phyloP scores from a whole-genome alignment of 1,140 invertebrate species.

The Saccostrea cuccullata region DNA sequence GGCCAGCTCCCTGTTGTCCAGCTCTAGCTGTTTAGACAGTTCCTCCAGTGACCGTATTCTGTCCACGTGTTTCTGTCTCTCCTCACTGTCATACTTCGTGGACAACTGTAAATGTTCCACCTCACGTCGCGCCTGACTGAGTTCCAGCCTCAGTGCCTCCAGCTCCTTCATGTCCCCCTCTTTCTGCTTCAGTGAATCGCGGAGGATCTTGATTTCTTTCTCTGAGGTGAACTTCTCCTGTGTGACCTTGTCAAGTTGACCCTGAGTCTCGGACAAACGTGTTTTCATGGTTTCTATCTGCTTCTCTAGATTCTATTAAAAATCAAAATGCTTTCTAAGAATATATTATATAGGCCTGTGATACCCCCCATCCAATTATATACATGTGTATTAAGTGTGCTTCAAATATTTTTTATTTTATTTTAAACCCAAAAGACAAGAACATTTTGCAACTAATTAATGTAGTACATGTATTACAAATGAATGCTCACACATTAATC shows the following conservation, averaged over 20 bases:
- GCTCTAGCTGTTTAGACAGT: conserved; percentile 67
- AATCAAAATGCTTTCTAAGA: not conserved
- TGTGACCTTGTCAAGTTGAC: conserved; percentile 36
- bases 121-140: conserved; percentile 59
- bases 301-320: conserved; percentile 63
- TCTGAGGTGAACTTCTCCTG: conserved; percentile 49
- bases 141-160: conserved; percentile 62
- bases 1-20: conserved; percentile 72
- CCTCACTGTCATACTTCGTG: conserved; percentile 65
- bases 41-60: conserved; percentile 67
- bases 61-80: conserved; percentile 67
- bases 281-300: conserved; percentile 62
- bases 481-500: too few species aligned
- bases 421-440: too few species aligned
- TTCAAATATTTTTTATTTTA: too few species aligned
- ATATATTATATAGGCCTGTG: too few species aligned
- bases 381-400: too few species aligned
- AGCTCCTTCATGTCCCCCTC: conserved; percentile 49
- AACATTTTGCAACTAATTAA: too few species aligned
- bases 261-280: conserved; percentile 57
- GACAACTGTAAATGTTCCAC: conserved; percentile 62
- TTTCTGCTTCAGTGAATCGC: conserved; percentile 51
- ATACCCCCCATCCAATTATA: too few species aligned
- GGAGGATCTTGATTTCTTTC: conserved; percentile 49
- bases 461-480: too few species aligned